phyloP scores from a whole-genome alignment of 2,888 invertebrate species.

The Chelonus formosanus region DNA sequence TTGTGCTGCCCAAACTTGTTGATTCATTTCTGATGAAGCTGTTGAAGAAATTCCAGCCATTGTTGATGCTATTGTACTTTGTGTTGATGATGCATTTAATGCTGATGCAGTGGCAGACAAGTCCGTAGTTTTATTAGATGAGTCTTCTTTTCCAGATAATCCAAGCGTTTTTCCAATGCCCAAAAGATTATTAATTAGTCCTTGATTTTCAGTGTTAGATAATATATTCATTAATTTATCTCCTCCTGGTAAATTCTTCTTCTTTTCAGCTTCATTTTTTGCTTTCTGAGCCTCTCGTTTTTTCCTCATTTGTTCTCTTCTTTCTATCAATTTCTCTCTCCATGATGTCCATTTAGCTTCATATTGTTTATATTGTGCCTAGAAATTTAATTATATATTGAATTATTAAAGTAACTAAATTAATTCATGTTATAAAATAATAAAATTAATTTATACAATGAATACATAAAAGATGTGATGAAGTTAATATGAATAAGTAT shows the following conservation, averaged over 20 bases:
- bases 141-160: slow-evolving; percentile 55
- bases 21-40: slow-evolving; percentile 50
- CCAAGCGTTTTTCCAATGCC: slow-evolving; percentile 63
- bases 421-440: neutral
- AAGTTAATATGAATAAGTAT: too few species aligned
- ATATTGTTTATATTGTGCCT: slow-evolving; percentile 80
- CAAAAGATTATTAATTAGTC: slow-evolving; percentile 59
- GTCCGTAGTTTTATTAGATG: slow-evolving; percentile 17
- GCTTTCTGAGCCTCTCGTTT: slow-evolving; percentile 68
- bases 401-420: slow-evolving; percentile 8
- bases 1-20: slow-evolving; percentile 55
- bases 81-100: slow-evolving; percentile 4
- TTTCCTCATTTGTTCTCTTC: slow-evolving; percentile 82
- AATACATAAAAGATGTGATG: too few species aligned
- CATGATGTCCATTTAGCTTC: slow-evolving; percentile 90
- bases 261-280: slow-evolving; percentile 56
- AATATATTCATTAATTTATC: slow-evolving; percentile 61
- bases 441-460: too few species aligned
- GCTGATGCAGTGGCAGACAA: neutral
- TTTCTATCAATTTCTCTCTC: slow-evolving; percentile 79
- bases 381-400: slow-evolving; percentile 42
- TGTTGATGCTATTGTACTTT: slow-evolving; percentile 33
- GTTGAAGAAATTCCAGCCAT: slow-evolving; percentile 43
- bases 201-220: slow-evolving; percentile 61
- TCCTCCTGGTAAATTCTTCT: slow-evolving; percentile 57